Percentiles rank a stretch among this genome's conserved stretches.
These are phyloP conservation scores for Hippocampus kuda DNA, from an alignment of 2,797 vertebrate genomes.

Conservation along the genomic window DNA sequence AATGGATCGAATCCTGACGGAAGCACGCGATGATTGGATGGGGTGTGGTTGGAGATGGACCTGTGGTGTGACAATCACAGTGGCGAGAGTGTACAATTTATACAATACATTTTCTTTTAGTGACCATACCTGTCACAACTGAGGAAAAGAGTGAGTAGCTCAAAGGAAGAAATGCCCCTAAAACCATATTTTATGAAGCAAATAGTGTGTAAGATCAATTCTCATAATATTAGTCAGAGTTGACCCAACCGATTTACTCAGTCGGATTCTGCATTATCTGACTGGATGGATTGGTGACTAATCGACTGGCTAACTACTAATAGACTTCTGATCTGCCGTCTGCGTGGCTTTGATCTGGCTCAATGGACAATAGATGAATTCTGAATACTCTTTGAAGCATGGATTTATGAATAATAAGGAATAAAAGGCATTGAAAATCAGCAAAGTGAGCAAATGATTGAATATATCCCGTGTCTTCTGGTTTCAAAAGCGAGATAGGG, in stretches of 20 bases:
- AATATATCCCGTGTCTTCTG: background rate
- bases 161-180: background rate
- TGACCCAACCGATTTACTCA: constrained; percentile 30
- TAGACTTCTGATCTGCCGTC: constrained; percentile 27
- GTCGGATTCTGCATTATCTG: constrained; percentile 15
- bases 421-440: background rate
- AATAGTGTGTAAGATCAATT: background rate
- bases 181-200: background rate
- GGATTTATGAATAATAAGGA: constrained; percentile 22
- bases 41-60: too few relatives aligned
- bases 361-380: constrained; percentile 25
- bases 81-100: background rate
- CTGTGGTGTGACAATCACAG: background rate
- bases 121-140: background rate
- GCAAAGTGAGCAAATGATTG: background rate
- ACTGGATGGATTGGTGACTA: constrained; percentile 42
- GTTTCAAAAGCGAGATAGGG: background rate
- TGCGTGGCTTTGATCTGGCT: constrained; percentile 29
- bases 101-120: background rate
- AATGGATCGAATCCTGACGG: too few relatives aligned
- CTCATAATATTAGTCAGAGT: constrained; percentile 10
- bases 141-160: background rate
- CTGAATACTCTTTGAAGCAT: constrained; percentile 13
- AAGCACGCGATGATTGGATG: too few relatives aligned
- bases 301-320: constrained; percentile 46